These are phyloP conservation scores for Drosophila ercepeae DNA, from an alignment of 1,140 invertebrate genomes.

Conservation along the genomic window DNA sequence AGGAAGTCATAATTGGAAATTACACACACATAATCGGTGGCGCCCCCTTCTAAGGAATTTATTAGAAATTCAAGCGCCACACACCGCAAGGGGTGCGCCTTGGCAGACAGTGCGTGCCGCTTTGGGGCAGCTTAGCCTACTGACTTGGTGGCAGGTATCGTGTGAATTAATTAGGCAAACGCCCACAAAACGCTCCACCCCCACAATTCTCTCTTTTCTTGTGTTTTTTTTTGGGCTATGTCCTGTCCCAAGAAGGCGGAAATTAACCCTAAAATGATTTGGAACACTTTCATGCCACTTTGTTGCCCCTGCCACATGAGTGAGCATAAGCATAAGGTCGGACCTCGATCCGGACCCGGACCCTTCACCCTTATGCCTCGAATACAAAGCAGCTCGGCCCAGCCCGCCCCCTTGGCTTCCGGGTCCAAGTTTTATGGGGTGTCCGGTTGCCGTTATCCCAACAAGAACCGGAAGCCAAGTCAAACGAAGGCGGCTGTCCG, in stretches of 20 bases:
- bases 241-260: slow-evolving; percentile 47
- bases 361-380: not conserved
- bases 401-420: slow-evolving; percentile 1
- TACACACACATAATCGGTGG: slow-evolving; percentile 64
- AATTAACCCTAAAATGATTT: slow-evolving; percentile 76
- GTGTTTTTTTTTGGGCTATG: not conserved
- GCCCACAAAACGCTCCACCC: slow-evolving; percentile 5
- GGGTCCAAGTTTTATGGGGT: slow-evolving; percentile 71
- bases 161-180: slow-evolving; percentile 70
- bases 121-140: slow-evolving; percentile 57
- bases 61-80: slow-evolving; percentile 79
- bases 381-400: no score
- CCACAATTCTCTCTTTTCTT: not conserved
- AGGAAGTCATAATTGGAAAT: slow-evolving; percentile 75
- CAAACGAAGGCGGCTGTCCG: slow-evolving; percentile 79
- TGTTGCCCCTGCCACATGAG: slow-evolving; percentile 41
- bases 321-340: slow-evolving; percentile 57
- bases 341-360: not conserved
- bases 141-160: slow-evolving; percentile 65
- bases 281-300: slow-evolving; percentile 68
- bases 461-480: slow-evolving; percentile 73
- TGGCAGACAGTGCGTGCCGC: slow-evolving; percentile 66
- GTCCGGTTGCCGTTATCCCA: slow-evolving; percentile 64
- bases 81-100: no score
- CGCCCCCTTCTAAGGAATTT: slow-evolving; percentile 39